Evolutionary conservation across 2,797 vertebrate genomes (phyloP).

Genomic region (Iguana delicatissima): DNA sequence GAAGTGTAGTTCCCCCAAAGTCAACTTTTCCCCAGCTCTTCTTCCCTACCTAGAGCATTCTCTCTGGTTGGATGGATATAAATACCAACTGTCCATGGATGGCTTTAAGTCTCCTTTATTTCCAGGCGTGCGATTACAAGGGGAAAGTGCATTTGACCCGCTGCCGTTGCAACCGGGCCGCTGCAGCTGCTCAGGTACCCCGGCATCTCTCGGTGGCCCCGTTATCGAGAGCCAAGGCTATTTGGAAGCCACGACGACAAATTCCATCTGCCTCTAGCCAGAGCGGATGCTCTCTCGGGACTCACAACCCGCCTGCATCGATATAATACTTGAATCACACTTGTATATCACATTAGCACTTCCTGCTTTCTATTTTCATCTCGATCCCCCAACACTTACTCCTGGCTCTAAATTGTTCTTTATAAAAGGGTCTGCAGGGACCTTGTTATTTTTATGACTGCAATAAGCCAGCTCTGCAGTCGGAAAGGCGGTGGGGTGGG

Average conservation of each 20-base stretch:
- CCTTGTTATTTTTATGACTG: slow-evolving; percentile 84
- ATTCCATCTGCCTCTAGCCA: neutral
- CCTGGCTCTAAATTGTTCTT: slow-evolving; percentile 77
- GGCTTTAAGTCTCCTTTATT: neutral
- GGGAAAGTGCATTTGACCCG: neutral
- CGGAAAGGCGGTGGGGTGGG: slow-evolving; percentile 18
- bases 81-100: too few species aligned
- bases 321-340: slow-evolving; percentile 36
- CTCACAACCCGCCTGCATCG: slow-evolving; percentile 50
- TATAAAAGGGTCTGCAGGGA: slow-evolving; percentile 76
- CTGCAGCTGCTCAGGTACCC: neutral
- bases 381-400: slow-evolving; percentile 70
- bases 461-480: slow-evolving; percentile 76
- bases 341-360: slow-evolving; percentile 78
- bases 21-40: neutral
- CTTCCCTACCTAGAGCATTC: neutral
- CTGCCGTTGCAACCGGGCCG: neutral
- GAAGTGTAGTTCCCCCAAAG: too few species aligned
- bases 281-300: slow-evolving; percentile 41
- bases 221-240: neutral
- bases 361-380: slow-evolving; percentile 74
- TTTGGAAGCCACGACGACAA: neutral
- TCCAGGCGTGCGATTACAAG: neutral
- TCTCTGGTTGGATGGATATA: neutral
- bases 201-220: rapidly evolving